Evolutionary conservation across 2,888 invertebrate species (phyloP), one percentile per base, ranked within the genome.

Genomic region (Gerris lacustris): DNA sequence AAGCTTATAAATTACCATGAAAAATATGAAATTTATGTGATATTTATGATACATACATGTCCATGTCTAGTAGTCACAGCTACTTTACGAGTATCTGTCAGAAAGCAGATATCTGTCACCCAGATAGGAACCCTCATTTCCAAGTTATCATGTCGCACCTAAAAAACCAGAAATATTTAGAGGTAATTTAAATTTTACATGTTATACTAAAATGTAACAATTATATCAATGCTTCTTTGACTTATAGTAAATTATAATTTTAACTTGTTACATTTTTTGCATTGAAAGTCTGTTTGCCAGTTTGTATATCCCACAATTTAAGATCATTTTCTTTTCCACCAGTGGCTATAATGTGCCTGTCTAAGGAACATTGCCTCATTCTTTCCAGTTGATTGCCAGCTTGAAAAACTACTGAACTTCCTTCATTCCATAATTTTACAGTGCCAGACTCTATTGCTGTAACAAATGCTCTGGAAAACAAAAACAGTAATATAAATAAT

Each of bases 311-410:
- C 86, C 91, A 96, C 1, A 97, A 79, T 82, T 94, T 94, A 0
- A 97, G 80, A 76, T 92, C 91, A 78, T 94, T 93, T 76, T 90
- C 91, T 79, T 91, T 89, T 0, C 98, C 97, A 31, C 96, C 97
- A 74, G 88, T 93, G 6, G 90, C 96, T 76, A 95, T 83, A 43
- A 89, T 77, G 69, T 86, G 84, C 45, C 78, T 79, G 63, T 87
- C 82, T 9, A 82, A 79, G 1, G 79, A 77, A 74, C 88, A 89
- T 71, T 88, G 85, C 71, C 84, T 82, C 86, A 94, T 86, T 73
- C 84, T 82, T 68, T 85, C 84, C 63, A 92, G 77, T 74, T 88
- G 84, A 68, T 80, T 79, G 0, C 88, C 89, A 1, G 86, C 84
- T 44, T 68, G 44, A 31, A 73, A 70, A 70, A 86, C 80, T 1